Percentiles rank a stretch among this genome's conserved stretches.
These are phyloP conservation scores for Poeciliopsis prolifica DNA, from an alignment of 2,113 vertebrate genomes.

Conservation along the genomic window DNA sequence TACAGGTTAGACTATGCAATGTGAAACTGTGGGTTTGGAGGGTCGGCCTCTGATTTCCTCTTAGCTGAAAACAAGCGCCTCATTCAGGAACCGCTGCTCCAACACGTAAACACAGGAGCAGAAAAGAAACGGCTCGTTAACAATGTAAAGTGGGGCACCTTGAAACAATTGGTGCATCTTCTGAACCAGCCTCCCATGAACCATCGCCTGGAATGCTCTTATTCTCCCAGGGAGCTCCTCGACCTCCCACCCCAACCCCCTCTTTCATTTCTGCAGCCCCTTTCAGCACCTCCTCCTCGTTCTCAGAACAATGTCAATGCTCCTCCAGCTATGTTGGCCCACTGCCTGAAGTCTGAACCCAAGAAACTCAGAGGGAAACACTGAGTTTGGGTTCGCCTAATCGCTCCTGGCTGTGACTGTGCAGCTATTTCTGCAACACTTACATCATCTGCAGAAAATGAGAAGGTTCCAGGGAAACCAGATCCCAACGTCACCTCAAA, in stretches of 20 bases:
- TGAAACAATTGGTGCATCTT: constrained; percentile 69
- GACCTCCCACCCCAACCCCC: constrained; percentile 39
- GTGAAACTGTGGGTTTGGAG: no score
- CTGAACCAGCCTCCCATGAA: constrained; percentile 55
- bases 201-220: constrained; percentile 56
- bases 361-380: constrained; percentile 35
- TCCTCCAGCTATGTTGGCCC: constrained; percentile 63
- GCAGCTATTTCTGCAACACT: constrained; percentile 74
- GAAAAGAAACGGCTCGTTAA: constrained; percentile 43
- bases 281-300: constrained; percentile 55
- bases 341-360: constrained; percentile 67
- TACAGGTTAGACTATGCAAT: no score
- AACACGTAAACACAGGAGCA: constrained; percentile 25
- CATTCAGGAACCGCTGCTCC: constrained; percentile 5
- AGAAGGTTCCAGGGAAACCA: neutral
- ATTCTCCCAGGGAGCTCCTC: constrained; percentile 59
- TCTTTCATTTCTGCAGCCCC: constrained; percentile 66
- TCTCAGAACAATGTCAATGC: constrained; percentile 70
- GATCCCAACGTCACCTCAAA: no score
- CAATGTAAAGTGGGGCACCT: constrained; percentile 50
- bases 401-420: constrained; percentile 59
- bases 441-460: constrained; percentile 67
- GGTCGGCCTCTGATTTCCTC: constrained; percentile 15
- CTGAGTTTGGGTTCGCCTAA: constrained; percentile 58
- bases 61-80: constrained; percentile 53